Conservation (phyloP, 2,888 invertebrate genomes). For the Dusona sp. region DNA sequence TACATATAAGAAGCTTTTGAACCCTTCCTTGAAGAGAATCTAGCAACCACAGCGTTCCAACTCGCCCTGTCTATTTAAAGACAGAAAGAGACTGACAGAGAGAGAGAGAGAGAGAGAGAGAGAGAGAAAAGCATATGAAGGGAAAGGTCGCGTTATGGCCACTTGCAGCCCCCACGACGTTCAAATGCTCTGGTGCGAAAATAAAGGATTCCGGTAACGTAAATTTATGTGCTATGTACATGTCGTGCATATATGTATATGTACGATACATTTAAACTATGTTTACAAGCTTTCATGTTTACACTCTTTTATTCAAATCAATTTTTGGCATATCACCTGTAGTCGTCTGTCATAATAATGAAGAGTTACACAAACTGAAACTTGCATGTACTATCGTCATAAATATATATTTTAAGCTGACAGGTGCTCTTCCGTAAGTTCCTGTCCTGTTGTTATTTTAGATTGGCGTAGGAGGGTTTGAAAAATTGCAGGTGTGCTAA, state of each 20-base stretch:
- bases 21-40: constrained; percentile 46
- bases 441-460: background rate
- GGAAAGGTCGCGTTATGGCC: constrained; percentile 63
- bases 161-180: constrained; percentile 72
- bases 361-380: constrained; percentile 9
- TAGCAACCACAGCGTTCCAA: constrained; percentile 32
- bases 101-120: constrained; percentile 7
- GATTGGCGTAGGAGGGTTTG: background rate
- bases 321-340: constrained; percentile 19
- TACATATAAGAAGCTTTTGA: constrained; percentile 9
- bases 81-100: background rate
- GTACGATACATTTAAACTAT: constrained; percentile 25
- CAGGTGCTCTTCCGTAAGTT: background rate
- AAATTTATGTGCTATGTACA: constrained; percentile 31
- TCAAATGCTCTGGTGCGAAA: constrained; percentile 70
- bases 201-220: constrained; percentile 71
- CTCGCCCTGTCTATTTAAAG: constrained; percentile 3
- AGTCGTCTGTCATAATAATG: background rate
- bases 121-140: constrained; percentile 21
- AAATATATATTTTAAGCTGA: constrained; percentile 7
- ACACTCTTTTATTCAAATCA: constrained; percentile 22
- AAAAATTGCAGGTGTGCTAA: background rate
- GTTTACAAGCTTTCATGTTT: constrained; percentile 23
- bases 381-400: constrained; percentile 3
- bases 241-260: background rate